Evolutionary conservation across 2,113 vertebrate species (phyloP).

Genomic region (Hippocampus barbouri): DNA sequence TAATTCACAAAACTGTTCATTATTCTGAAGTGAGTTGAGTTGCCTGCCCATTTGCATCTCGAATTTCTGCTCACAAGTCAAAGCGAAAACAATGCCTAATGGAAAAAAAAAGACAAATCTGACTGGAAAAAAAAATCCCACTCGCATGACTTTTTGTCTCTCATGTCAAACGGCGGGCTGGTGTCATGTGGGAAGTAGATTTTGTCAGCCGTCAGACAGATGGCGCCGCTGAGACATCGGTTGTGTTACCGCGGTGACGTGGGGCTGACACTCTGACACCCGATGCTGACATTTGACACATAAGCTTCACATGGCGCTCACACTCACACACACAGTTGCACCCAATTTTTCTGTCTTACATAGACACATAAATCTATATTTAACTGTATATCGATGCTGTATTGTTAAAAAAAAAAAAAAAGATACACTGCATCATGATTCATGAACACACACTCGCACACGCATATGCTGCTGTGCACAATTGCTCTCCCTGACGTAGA

Average conservation of each 20-base stretch:
- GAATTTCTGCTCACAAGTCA: too few relatives aligned
- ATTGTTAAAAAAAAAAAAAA: background rate
- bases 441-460: background rate
- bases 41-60: too few relatives aligned
- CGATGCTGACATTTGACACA: slow-evolving; percentile 56
- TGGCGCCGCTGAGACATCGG: slow-evolving; percentile 17
- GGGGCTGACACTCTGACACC: slow-evolving; percentile 45
- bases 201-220: slow-evolving; percentile 18
- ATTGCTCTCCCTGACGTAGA: background rate
- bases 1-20: too few relatives aligned
- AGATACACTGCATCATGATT: background rate
- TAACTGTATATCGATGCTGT: background rate
- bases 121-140: background rate
- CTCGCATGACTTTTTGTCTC: background rate
- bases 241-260: slow-evolving; percentile 36
- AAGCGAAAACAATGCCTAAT: too few relatives aligned
- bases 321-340: slow-evolving; percentile 19
- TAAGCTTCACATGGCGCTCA: slow-evolving; percentile 45
- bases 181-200: background rate
- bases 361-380: background rate
- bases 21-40: too few relatives aligned
- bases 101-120: too few relatives aligned
- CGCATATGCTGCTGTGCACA: background rate
- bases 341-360: background rate
- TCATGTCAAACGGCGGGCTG: background rate